A percentile compares a stretch with the other conserved stretches of the same genome.
phyloP scores from a whole-genome alignment of 2,888 invertebrate genomes.

The Rhyacophila evoluta region DNA sequence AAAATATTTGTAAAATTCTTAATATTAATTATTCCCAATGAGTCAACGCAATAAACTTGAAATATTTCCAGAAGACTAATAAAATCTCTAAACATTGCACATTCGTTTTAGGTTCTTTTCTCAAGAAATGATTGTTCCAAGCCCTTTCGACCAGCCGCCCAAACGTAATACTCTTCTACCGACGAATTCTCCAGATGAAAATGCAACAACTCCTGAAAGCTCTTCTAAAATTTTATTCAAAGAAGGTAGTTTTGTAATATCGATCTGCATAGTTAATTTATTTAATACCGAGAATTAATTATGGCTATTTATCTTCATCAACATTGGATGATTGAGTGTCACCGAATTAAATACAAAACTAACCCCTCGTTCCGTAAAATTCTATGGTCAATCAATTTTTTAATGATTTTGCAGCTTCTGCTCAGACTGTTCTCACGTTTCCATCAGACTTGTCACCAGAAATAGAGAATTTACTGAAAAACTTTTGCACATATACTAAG shows the following conservation, averaged over 20 bases:
- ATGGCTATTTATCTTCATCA: too few species aligned
- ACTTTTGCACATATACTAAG: conserved; percentile 72
- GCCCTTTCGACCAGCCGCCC: conserved; percentile 67
- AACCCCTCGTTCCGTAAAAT: too few species aligned
- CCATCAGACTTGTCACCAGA: conserved; percentile 74
- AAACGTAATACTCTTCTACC: conserved; percentile 64
- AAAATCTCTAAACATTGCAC: too few species aligned
- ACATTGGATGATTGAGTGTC: too few species aligned
- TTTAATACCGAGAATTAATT: too few species aligned
- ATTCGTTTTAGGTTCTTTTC: conserved; percentile 70
- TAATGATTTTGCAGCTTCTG: conserved; percentile 66
- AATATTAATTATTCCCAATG: too few species aligned
- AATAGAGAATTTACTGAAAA: conserved; percentile 72
- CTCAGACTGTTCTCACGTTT: conserved; percentile 75
- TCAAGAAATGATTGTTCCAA: conserved; percentile 71
- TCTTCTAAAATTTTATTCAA: background rate
- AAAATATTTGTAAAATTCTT: too few species aligned
- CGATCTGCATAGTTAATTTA: too few species aligned
- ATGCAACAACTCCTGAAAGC: conserved; percentile 41
- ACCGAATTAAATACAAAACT: too few species aligned
- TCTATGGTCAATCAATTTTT: too few species aligned
- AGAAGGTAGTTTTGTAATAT: background rate
- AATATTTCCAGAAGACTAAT: too few species aligned
- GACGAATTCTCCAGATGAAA: conserved; percentile 50
- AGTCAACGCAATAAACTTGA: too few species aligned